phyloP scores from a whole-genome alignment of 2,113 vertebrate species.

The Mixornis gularis region DNA sequence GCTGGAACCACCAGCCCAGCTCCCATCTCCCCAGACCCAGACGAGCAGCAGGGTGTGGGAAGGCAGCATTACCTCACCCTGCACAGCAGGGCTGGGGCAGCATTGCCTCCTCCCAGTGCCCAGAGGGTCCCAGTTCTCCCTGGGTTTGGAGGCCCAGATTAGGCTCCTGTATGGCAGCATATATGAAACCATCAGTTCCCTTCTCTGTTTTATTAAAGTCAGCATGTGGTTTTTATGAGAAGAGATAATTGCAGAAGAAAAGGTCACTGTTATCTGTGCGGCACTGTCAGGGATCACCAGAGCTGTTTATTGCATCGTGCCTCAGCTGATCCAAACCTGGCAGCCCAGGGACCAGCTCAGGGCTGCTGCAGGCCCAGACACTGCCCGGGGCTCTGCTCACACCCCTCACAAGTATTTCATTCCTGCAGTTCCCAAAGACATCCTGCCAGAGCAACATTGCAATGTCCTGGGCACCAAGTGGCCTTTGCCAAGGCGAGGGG shows the following conservation, averaged over 20 bases:
- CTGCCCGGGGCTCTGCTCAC: neutral
- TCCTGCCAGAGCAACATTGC: neutral
- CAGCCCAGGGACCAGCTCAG: neutral
- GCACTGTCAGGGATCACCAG: neutral
- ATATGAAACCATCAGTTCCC: neutral
- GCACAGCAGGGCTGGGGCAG: accelerated
- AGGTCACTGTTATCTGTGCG: conserved; percentile 45
- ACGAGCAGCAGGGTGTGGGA: accelerated
- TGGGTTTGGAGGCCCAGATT: neutral
- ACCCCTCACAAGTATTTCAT: neutral
- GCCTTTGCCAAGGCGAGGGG: neutral
- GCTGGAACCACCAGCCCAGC: accelerated
- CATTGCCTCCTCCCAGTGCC: accelerated
- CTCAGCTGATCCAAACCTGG: neutral
- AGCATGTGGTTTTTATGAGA: conserved; percentile 60
- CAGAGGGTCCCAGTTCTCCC: neutral
- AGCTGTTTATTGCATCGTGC: conserved; percentile 33
- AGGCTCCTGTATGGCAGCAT: neutral
- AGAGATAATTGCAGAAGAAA: conserved; percentile 60
- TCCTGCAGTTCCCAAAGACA: neutral
- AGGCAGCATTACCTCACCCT: neutral
- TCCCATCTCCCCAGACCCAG: neutral
- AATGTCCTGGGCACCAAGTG: accelerated
- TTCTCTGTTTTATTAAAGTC: conserved; percentile 66
- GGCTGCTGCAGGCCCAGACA: neutral